These are phyloP conservation scores for Aratinga solstitialis DNA, from an alignment of 2,797 vertebrate genomes.

Conservation along the genomic window DNA sequence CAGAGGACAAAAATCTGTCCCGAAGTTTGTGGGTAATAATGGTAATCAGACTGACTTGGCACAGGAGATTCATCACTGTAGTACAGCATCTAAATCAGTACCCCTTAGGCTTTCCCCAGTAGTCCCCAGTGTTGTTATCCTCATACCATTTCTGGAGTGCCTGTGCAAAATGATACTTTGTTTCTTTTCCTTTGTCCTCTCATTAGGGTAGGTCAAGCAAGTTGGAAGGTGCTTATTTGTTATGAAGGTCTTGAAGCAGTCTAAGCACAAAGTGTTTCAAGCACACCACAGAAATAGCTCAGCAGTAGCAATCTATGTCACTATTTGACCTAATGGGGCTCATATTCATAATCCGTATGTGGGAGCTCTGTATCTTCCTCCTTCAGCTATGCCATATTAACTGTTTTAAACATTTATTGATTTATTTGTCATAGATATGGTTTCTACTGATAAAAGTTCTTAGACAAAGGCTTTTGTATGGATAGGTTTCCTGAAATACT, in stretches of 20 bases:
- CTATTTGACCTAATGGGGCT: neutral
- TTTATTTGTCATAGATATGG: neutral
- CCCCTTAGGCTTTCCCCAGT: neutral
- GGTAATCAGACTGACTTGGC: neutral
- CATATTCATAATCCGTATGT: neutral
- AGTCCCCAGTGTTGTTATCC: neutral
- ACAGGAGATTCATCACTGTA: neutral
- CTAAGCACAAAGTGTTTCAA: neutral
- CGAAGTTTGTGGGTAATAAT: neutral
- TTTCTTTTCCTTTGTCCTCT: neutral
- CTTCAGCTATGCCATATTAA: neutral
- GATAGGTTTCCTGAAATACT: neutral
- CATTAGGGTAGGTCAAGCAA: neutral
- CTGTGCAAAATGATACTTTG: neutral
- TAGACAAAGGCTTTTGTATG: neutral
- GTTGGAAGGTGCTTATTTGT: neutral
- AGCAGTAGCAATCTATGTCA: neutral
- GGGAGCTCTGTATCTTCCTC: neutral
- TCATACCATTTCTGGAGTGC: neutral
- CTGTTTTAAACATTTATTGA: neutral
- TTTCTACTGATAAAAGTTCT: neutral
- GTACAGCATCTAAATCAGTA: neutral
- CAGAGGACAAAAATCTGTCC: neutral
- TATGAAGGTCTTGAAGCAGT: neutral
- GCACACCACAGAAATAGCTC: neutral